Evolutionary conservation across 2,888 invertebrate species (phyloP), one percentile per base, ranked within the genome.

Genomic region (Drosophila monieri): DNA sequence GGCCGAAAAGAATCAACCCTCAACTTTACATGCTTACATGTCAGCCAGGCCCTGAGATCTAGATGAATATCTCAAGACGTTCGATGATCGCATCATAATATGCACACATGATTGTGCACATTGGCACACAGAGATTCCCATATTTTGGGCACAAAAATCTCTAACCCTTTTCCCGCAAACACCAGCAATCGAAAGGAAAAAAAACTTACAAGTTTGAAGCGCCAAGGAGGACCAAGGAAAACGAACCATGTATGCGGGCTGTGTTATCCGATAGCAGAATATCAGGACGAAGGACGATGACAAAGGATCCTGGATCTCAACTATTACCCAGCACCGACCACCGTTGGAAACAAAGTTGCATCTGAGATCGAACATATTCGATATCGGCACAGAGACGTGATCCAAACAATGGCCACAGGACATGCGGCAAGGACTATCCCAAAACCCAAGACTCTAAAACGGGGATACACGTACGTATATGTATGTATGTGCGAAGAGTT

Each of bases 221-320:
- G 73, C 59, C 62, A 73, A 60, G 66, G 61, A 32, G 30, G 52
- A 72, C 62, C n/a, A n/a, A n/a, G n/a, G 77, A 88, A 88, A 77
- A 70, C 80, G 78, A 86, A 67, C 75, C 76, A 76, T 65, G 61
- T 25, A 89, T 89, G 89, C 89, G 89, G 89, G 89, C 81, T 54
- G 65, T 79, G 90, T 78, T 89, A 89, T 89, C 87, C 89, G 89
- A 89, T 89, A 88, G 80, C 78, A 77, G 81, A 77, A 85, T 78
- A 76, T 68, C 65, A 78, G 47, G 27, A 48, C 59, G 15, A 37
- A 41, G 51, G 35, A 47, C 37, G 46, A 39, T 65, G 53, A 77
- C 70, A 35, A 32, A n/a, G 64, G 37, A 51, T 49, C 43, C 67
- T 70, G 76, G 62, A 73, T 70, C 62, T 52, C 25, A 21, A 18